Evolutionary conservation across 2,888 invertebrate species (phyloP), one percentile per base, ranked within the genome.

Genomic region (Chydorus sphaericus): DNA sequence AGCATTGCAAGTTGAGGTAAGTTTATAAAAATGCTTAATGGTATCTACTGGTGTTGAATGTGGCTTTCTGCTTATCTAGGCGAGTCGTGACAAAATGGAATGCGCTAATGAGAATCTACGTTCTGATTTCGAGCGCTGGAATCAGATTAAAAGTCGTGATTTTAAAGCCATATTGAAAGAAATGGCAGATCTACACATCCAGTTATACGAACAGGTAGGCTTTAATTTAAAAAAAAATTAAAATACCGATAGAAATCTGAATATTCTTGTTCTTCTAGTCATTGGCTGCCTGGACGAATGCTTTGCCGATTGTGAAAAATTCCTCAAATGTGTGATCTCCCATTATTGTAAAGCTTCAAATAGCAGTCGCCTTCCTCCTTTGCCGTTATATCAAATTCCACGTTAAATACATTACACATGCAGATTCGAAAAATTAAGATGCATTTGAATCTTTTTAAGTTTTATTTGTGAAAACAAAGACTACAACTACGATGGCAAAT

Each of bases 41-140:
- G 4, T n/a, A 7, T 20, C 10, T 16, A 44, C 16, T 4, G 10
- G 29, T 49, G 37, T 52, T 48, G n/a, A 33, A 33, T n/a, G 4
- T 10, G 16, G 54, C 29, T 6, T 26, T 49, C 20, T 55, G 28
- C 49, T 38, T 26, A 44, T 57, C 8, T 59, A 73, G 73, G 63
- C 69, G 48, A 70, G 68, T 55, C 78, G 78, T 65, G 82, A 83
- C 67, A 76, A 75, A 62, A 69, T 80, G 48, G 81, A 81, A 65
- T 80, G 80, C 64, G 80, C 82, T 0, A 82, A 82, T 65, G 80
- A 81, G 65, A 78, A 80, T 65, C 68, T 83, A 29, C 71, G 79
- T 53, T 79, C 81, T 39, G 82, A 83, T 66, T 68, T 82, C 58
- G 77, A 80, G 54, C 71, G 81, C 57, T 83, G 82, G 82, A 77